These are phyloP conservation scores for Laupala kohalensis DNA, from an alignment of 1,140 invertebrate species.

Conservation along the genomic window DNA sequence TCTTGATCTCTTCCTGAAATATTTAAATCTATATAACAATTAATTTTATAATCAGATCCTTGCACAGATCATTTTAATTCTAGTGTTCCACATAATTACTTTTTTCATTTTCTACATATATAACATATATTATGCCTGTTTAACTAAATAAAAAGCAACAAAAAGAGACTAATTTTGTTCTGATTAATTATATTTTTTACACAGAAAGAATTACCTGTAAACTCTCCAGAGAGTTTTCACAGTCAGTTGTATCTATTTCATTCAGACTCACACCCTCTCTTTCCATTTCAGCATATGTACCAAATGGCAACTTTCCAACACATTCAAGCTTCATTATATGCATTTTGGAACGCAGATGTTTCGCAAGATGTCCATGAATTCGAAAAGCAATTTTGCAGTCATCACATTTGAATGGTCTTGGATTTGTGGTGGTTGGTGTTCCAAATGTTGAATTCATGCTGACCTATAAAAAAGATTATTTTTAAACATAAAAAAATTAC, in stretches of 20 bases:
- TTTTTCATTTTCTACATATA: too few species aligned
- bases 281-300: slow-evolving; percentile 91
- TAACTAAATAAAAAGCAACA: too few species aligned
- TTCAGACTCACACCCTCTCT: slow-evolving; percentile 77
- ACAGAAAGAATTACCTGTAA: slow-evolving; percentile 52
- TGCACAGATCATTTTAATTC: too few species aligned
- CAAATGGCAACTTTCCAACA: slow-evolving; percentile 82
- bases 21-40: too few species aligned
- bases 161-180: too few species aligned
- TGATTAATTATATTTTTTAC: too few species aligned
- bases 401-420: slow-evolving; percentile 83
- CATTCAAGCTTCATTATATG: slow-evolving; percentile 93
- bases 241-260: slow-evolving; percentile 88
- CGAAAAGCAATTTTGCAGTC: slow-evolving; percentile 93
- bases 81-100: too few species aligned
- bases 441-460: slow-evolving; percentile 78
- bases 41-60: too few species aligned
- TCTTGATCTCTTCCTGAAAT: too few species aligned
- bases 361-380: slow-evolving; percentile 90
- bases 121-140: too few species aligned
- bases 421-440: slow-evolving; percentile 72
- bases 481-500: too few species aligned
- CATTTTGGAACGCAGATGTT: slow-evolving; percentile 91
- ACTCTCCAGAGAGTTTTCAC: slow-evolving; percentile 81
- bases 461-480: slow-evolving; percentile 31